A percentile compares a stretch with the other conserved stretches of the same genome.
Evolutionary conservation across 1,140 invertebrate genomes (phyloP).

Genomic region (Zaprionus capensis): DNA sequence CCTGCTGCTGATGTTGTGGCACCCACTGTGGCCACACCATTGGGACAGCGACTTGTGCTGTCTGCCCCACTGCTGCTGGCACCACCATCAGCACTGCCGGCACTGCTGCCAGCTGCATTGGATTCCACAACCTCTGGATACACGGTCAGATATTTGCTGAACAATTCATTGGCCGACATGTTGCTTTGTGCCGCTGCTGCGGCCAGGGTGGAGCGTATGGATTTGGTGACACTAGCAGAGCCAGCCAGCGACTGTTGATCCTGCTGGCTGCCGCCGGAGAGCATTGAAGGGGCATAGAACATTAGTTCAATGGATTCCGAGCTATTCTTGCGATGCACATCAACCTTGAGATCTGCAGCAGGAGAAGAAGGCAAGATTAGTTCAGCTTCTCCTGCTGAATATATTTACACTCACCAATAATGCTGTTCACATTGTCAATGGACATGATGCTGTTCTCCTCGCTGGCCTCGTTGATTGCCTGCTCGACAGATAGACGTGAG

Average conservation of each 20-base stretch:
- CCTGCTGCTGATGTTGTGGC: background rate
- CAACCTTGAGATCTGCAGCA: constrained; percentile 92
- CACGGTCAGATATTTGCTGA: constrained; percentile 74
- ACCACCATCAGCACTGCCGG: constrained; percentile 13
- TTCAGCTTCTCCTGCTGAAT: background rate
- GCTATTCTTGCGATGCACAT: constrained; percentile 96
- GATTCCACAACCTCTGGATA: constrained; percentile 71
- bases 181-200: constrained; percentile 41
- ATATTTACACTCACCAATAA: constrained; percentile 86
- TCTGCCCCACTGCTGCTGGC: constrained; percentile 26
- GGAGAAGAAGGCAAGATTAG: background rate
- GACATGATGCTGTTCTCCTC: constrained; percentile 87
- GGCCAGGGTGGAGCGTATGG: constrained; percentile 61
- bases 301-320: constrained; percentile 89
- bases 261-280: constrained; percentile 73
- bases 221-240: constrained; percentile 76
- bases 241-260: constrained; percentile 78
- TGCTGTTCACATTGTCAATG: constrained; percentile 87
- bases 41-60: background rate
- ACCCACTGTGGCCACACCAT: background rate
- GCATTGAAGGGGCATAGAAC: constrained; percentile 77
- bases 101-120: constrained; percentile 34
- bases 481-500: constrained; percentile 75
- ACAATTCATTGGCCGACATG: constrained; percentile 45
- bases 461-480: constrained; percentile 86